phyloP scores from a whole-genome alignment of 2,797 vertebrate genomes.

The Amblyraja radiata region DNA sequence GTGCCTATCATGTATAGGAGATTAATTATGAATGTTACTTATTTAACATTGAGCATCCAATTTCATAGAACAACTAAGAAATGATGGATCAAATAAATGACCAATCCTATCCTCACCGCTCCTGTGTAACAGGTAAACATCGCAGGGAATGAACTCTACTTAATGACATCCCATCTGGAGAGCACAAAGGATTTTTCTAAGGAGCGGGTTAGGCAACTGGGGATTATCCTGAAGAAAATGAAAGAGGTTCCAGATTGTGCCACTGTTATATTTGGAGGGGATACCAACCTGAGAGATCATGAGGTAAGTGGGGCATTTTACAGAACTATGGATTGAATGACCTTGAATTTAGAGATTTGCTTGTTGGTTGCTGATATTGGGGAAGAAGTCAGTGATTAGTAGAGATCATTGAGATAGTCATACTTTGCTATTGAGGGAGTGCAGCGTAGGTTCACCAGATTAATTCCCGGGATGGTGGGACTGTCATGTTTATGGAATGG shows the following conservation, averaged over 20 bases:
- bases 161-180: conserved; percentile 94
- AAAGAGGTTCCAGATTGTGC: conserved; percentile 61
- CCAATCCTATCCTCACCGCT: no score
- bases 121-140: conserved; percentile 62
- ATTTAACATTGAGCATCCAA: neutral
- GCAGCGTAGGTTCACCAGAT: no score
- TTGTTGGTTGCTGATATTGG: neutral
- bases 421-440: no score
- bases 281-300: conserved; percentile 84
- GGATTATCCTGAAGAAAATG: conserved; percentile 64
- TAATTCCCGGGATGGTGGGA: no score
- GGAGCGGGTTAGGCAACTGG: conserved; percentile 79
- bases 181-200: conserved; percentile 74
- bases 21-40: neutral
- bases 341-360: neutral
- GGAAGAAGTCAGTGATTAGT: neutral
- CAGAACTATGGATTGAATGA: neutral
- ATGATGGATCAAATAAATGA: neutral
- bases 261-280: conserved; percentile 85
- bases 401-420: no score
- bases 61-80: neutral
- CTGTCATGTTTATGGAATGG: no score
- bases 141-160: conserved; percentile 66
- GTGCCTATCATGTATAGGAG: neutral
- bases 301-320: conserved; percentile 62